These are phyloP conservation scores for Distichodus sexfasciatus DNA, from an alignment of 2,797 vertebrate species.

Conservation along the genomic window DNA sequence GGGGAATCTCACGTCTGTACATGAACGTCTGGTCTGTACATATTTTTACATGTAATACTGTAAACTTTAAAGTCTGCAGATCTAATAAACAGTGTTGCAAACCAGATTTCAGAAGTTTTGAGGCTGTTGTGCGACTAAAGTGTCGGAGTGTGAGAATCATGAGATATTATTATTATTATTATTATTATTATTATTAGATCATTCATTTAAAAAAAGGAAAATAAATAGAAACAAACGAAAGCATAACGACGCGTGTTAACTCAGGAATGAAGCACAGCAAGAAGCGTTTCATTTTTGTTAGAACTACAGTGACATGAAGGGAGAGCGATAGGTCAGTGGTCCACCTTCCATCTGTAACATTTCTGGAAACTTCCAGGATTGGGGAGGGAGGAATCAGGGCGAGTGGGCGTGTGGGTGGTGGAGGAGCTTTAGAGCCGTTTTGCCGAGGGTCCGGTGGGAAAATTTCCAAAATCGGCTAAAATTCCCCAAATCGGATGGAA, in stretches of 20 bases:
- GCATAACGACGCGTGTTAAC: conserved; percentile 16
- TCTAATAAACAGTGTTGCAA: not conserved
- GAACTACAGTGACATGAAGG: conserved; percentile 19
- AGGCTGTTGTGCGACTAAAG: conserved; percentile 27
- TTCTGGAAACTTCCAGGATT: conserved; percentile 33
- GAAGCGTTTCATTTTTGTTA: conserved; percentile 23
- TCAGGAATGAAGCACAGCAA: conserved; percentile 24
- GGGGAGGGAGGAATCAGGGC: too few relatives aligned
- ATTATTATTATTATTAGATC: too few relatives aligned
- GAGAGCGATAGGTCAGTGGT: not conserved
- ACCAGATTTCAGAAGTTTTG: not conserved
- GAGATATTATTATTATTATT: too few relatives aligned
- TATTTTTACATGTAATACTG: conserved; percentile 35
- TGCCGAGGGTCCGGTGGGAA: conserved; percentile 18
- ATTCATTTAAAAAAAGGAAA: conserved; percentile 16
- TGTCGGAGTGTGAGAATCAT: conserved; percentile 10
- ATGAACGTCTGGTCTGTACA: conserved; percentile 25
- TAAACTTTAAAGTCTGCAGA: not conserved
- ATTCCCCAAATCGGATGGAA: not conserved
- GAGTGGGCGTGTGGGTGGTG: too few relatives aligned
- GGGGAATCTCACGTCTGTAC: conserved; percentile 26
- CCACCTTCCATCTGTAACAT: conserved; percentile 18
- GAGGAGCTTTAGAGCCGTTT: too few relatives aligned
- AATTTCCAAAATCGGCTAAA: not conserved
- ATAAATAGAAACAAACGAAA: conserved; percentile 2